Evolutionary conservation across 2,113 vertebrate genomes (phyloP).

Genomic region (Mormyrus iriodes): DNA sequence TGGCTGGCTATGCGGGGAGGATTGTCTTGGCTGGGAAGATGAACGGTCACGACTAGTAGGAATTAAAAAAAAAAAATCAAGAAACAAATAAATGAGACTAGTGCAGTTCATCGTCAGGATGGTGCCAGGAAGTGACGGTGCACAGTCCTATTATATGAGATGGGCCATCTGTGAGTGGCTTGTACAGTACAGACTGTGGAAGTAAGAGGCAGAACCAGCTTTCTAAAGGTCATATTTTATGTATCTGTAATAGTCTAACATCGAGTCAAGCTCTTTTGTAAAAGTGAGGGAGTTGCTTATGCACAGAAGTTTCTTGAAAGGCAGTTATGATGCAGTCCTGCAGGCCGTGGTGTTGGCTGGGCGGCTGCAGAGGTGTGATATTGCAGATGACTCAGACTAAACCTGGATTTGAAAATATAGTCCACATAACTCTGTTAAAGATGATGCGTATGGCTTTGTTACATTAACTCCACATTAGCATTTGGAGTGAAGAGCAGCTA

Average conservation of each 20-base stretch:
- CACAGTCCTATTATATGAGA: neutral
- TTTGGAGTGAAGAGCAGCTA: neutral
- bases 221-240: neutral
- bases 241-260: neutral
- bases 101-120: neutral
- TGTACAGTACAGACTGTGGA: neutral
- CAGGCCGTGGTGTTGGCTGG: neutral
- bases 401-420: neutral
- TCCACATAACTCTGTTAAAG: neutral
- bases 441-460: neutral
- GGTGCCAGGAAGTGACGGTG: neutral
- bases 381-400: slow-evolving; percentile 12
- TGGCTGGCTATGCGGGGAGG: neutral
- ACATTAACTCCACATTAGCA: neutral
- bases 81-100: neutral
- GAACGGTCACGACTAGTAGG: neutral
- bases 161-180: no score
- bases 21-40: neutral
- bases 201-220: neutral
- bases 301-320: neutral
- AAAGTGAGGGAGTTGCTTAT: neutral
- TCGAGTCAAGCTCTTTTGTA: neutral
- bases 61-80: neutral
- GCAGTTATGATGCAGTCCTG: slow-evolving; percentile 3
- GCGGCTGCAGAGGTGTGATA: neutral